phyloP scores from a whole-genome alignment of 2,888 invertebrate genomes.

The Cerastis leucographa region DNA sequence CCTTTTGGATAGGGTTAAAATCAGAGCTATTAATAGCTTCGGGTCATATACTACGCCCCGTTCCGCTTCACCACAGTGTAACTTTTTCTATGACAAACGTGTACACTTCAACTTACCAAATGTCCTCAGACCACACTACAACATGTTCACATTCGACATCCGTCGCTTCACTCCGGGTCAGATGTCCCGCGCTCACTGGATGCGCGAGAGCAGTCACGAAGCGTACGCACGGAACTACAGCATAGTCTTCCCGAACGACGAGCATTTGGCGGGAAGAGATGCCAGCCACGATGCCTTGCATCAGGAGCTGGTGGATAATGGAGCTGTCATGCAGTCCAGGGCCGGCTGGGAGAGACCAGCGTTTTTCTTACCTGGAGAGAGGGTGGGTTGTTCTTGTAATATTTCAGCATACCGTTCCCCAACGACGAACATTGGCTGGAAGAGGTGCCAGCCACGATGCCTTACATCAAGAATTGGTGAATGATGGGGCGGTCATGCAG shows the following conservation, averaged over 20 bases:
- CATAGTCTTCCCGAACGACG: conserved; percentile 95
- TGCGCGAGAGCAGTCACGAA: conserved; percentile 96
- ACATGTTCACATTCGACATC: conserved; percentile 97
- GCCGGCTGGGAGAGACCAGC: conserved; percentile 97
- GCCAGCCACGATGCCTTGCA: conserved; percentile 86
- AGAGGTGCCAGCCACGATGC: background rate
- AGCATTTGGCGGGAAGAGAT: conserved; percentile 94
- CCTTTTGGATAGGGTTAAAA: background rate
- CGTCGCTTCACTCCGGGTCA: conserved; percentile 95
- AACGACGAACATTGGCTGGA: too few species aligned
- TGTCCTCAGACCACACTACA: conserved; percentile 92
- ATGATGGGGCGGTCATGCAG: conserved; percentile 96
- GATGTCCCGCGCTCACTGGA: conserved; percentile 93
- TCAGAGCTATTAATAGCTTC: background rate
- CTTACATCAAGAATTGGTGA: conserved; percentile 91
- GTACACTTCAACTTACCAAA: background rate
- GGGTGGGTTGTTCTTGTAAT: conserved; percentile 68
- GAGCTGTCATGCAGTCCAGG: conserved; percentile 97
- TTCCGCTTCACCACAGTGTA: background rate
- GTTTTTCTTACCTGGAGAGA: conserved; percentile 92
- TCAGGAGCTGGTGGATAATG: conserved; percentile 92
- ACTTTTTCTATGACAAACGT: background rate
- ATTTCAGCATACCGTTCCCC: background rate
- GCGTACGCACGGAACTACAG: conserved; percentile 96
- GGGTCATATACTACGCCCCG: background rate